phyloP scores from a whole-genome alignment of 53 echinoderm and acorn worm genomes.

The Pentamera pediparva region DNA sequence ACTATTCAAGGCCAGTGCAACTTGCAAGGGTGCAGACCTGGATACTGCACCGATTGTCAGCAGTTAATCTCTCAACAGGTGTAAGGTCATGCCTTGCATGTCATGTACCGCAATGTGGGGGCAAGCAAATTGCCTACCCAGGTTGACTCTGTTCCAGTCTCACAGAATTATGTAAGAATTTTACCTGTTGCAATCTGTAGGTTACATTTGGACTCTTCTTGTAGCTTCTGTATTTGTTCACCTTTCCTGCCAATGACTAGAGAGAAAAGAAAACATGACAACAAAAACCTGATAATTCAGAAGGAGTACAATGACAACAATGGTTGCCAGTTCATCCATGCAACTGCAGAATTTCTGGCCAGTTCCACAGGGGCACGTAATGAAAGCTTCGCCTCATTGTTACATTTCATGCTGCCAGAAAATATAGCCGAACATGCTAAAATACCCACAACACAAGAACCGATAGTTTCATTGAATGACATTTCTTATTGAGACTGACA shows the following conservation, averaged over 20 bases:
- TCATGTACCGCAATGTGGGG: too few species aligned
- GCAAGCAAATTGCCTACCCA: neutral
- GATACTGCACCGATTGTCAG: too few species aligned
- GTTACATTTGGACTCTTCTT: constrained; percentile 74
- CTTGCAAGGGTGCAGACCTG: too few species aligned
- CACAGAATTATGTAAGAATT: neutral
- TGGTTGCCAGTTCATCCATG: neutral
- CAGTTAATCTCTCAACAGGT: neutral
- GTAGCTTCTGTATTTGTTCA: constrained; percentile 67
- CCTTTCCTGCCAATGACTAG: constrained; percentile 90
- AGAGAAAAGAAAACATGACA: constrained; percentile 29
- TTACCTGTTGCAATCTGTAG: constrained; percentile 85
- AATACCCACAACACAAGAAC: too few species aligned
- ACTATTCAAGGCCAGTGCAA: neutral
- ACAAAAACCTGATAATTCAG: neutral
- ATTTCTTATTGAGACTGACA: too few species aligned
- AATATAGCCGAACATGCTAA: too few species aligned
- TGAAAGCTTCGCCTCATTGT: too few species aligned
- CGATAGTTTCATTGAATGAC: too few species aligned
- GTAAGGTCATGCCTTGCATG: too few species aligned
- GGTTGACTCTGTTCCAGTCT: too few species aligned
- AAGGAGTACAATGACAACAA: neutral
- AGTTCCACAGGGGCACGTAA: too few species aligned
- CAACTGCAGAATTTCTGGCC: neutral
- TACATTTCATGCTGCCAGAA: too few species aligned